These are phyloP conservation scores for Phyllotreta cruciferae DNA, from an alignment of 2,888 invertebrate species.

Conservation along the genomic window DNA sequence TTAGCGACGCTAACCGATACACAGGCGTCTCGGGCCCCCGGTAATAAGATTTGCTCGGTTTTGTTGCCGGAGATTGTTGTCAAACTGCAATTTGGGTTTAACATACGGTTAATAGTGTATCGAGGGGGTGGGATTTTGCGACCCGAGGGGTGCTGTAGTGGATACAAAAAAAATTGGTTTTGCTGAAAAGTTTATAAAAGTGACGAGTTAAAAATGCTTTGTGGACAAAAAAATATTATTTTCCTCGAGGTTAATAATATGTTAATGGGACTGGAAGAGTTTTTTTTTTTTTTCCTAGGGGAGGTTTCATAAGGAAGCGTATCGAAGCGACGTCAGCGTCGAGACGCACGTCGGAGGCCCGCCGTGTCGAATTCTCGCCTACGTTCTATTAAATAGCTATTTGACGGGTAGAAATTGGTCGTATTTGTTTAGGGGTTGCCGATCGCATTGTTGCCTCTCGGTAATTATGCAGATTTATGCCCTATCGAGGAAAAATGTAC, in stretches of 20 bases:
- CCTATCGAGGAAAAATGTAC: slow-evolving; percentile 7
- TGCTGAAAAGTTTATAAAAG: no score
- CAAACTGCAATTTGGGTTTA: slow-evolving; percentile 37
- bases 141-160: no score
- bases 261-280: no score
- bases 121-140: neutral
- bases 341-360: slow-evolving; percentile 19
- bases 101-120: slow-evolving; percentile 41
- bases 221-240: no score
- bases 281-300: no score
- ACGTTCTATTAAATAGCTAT: slow-evolving; percentile 38
- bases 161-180: no score
- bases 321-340: neutral
- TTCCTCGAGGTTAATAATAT: no score
- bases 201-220: no score
- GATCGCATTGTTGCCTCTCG: slow-evolving; percentile 28
- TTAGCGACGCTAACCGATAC: slow-evolving; percentile 52
- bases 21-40: slow-evolving; percentile 43
- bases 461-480: slow-evolving; percentile 40
- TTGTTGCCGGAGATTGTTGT: slow-evolving; percentile 34
- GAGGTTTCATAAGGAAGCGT: no score
- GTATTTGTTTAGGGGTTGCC: slow-evolving; percentile 31
- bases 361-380: slow-evolving; percentile 37
- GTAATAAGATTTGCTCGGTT: slow-evolving; percentile 41
- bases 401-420: slow-evolving; percentile 40